Base-by-base conservation (phyloP, 2,113 vertebrate species). In the Stomatorhinus ivindoensis region DNA sequence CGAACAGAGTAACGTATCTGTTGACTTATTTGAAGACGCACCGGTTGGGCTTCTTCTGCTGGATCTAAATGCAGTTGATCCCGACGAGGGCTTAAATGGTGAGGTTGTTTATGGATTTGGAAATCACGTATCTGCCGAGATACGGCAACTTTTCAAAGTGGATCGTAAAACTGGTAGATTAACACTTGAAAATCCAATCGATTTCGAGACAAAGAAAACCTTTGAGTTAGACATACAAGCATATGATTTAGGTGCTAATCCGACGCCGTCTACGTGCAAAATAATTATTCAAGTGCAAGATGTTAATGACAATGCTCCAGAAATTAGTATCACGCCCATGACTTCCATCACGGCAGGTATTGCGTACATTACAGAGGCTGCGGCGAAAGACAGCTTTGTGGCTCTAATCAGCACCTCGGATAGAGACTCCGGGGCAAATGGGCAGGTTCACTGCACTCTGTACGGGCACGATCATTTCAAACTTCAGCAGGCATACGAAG, bases 391-490 rank as follows among this genome's bases (percentile, higher is more conserved):
- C 94, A 98, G 97, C 89, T 96, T 99, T 0, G 97, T 99, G 93
- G 98, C 98, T 10, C 96, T 99, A 5, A 96, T 99, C 96, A 98
- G 97, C 46, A 97, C 97, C 95, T 94, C 96, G 87, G 98, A 99
- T 96, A 96, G 96, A 3, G 98, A 99, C 95, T 97, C 97, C 0
- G 98, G 97, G 0, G 92, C 95, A 8, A 99, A 99, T 0, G 96
- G 98, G 31, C 97, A 97, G 76, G 97, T 98, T 80, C 97, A 97
- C 92, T 98, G 97, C 95, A 96, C 97, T 27, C 92, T 99, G 0
- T 97, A 96, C 0, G 97, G 97, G 31, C 98, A 98, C 1, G 97
- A 97, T 89, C 97, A 98, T 91, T 99, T 99, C 0, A 94, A 96
- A 90, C 95, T 99, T 89, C 96, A 97, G 69, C 97, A 97, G 9